These are phyloP conservation scores for Vanessa cardui DNA, from an alignment of 2,888 invertebrate species.

Conservation along the genomic window DNA sequence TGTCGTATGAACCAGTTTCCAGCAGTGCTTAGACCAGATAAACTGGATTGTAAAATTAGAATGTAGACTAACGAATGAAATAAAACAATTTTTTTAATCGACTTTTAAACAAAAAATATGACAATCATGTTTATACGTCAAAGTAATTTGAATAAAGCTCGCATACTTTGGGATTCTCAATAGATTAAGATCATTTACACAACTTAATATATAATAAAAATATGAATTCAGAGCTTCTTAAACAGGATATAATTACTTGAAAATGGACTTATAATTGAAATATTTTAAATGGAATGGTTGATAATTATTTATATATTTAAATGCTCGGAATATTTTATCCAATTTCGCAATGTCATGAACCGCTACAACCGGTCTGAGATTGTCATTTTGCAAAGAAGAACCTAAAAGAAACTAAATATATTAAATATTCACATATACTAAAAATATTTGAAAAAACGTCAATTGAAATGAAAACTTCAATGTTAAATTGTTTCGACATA, in stretches of 20 bases:
- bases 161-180: too few relatives aligned
- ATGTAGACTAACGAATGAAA: constrained; percentile 11
- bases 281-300: constrained; percentile 4
- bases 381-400: constrained; percentile 18
- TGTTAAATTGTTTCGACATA: background rate
- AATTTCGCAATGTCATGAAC: constrained; percentile 17
- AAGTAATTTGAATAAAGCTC: too few relatives aligned
- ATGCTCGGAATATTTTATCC: constrained; percentile 12
- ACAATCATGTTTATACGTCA: background rate
- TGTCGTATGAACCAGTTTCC: constrained; percentile 22
- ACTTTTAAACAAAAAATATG: background rate
- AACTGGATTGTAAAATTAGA: constrained; percentile 28
- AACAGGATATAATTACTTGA: background rate
- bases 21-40: constrained; percentile 13
- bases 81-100: background rate
- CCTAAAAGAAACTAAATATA: constrained; percentile 13
- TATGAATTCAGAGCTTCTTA: too few relatives aligned
- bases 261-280: background rate
- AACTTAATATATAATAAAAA: too few relatives aligned
- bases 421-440: background rate
- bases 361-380: constrained; percentile 27
- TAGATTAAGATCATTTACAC: too few relatives aligned
- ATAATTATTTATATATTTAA: constrained; percentile 8
- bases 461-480: background rate
- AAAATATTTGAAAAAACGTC: background rate